Percentiles rank a stretch among this genome's conserved stretches.
phyloP scores from a whole-genome alignment of 2,888 invertebrate species.

The Ischnura elegans region DNA sequence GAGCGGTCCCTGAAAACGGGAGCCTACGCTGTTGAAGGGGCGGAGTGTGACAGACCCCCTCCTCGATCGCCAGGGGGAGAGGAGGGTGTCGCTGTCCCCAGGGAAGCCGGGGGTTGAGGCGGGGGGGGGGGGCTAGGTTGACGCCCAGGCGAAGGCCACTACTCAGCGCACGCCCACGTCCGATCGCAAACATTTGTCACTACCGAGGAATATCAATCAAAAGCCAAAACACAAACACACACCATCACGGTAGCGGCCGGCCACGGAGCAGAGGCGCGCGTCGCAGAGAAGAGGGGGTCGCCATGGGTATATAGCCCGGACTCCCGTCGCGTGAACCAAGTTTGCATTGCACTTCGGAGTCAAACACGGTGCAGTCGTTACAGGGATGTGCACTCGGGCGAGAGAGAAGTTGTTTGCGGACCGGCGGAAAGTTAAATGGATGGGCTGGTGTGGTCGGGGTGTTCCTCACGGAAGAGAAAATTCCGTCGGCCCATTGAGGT shows the following conservation, averaged over 20 bases:
- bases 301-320: too few species aligned
- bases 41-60: not conserved
- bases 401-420: not conserved
- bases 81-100: not conserved
- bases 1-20: too few species aligned
- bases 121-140: not conserved
- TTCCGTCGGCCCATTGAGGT: not conserved
- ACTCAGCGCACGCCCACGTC: conserved; percentile 20
- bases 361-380: not conserved
- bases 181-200: conserved; percentile 38
- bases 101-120: not conserved
- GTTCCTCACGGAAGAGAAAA: not conserved
- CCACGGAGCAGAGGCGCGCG: too few species aligned
- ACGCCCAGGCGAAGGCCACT: not conserved
- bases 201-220: conserved; percentile 20
- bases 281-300: not conserved
- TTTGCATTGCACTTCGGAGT: conserved; percentile 14
- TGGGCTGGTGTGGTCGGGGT: not conserved
- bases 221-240: not conserved
- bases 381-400: not conserved
- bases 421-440: not conserved
- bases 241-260: not conserved
- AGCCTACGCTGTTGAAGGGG: not conserved
- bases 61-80: not conserved
- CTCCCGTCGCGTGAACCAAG: not conserved